Conservation (phyloP, 2,113 vertebrate species). For the Xyliphius kryptos region DNA sequence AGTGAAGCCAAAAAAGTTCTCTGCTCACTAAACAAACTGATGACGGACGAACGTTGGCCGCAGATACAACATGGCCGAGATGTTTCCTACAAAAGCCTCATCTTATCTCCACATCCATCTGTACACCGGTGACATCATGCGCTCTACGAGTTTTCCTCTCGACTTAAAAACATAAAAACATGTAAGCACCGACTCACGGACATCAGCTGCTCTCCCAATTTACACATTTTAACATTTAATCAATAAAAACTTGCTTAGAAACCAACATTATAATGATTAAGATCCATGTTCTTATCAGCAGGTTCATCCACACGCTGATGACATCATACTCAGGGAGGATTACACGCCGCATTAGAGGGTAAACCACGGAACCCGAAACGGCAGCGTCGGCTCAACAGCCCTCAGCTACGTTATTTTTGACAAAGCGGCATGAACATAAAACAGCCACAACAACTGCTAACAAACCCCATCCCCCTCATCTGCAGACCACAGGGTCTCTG, state of each 20-base stretch:
- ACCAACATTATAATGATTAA: no score
- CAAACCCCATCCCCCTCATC: no score
- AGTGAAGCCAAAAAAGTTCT: no score
- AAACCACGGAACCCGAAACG: conserved; percentile 11
- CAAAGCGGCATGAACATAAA: no score
- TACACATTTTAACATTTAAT: no score
- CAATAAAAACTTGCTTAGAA: no score
- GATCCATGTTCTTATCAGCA: neutral
- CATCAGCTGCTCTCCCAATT: no score
- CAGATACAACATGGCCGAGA: neutral
- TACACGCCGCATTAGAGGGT: conserved; percentile 19
- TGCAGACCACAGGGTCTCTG: no score
- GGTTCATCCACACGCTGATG: conserved; percentile 4
- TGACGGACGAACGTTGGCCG: neutral
- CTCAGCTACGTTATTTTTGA: conserved; percentile 6
- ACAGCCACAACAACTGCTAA: no score
- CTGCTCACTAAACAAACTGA: conserved; percentile 8
- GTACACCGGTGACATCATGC: conserved; percentile 31
- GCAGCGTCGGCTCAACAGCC: conserved; percentile 3
- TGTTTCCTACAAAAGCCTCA: neutral
- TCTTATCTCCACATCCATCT: conserved; percentile 10
- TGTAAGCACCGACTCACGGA: neutral
- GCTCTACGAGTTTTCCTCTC: conserved; percentile 10
- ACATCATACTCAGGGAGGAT: conserved; percentile 30
- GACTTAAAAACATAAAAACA: neutral